These are phyloP conservation scores for Caenorhabditis sinica DNA, from an alignment of 2,888 invertebrate species.

Conservation along the genomic window DNA sequence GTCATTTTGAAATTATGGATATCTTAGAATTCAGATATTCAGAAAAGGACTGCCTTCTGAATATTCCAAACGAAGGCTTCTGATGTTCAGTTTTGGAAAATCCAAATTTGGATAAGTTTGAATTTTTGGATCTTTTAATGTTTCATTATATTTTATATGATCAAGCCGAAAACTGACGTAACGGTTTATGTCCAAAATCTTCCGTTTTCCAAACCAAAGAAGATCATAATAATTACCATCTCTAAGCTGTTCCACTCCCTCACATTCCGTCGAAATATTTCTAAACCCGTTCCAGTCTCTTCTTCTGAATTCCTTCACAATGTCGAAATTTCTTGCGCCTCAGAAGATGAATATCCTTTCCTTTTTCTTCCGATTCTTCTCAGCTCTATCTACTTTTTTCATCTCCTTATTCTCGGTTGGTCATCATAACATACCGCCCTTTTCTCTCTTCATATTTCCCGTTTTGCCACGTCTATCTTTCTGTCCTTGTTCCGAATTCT, in stretches of 20 bases:
- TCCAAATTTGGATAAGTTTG: too few relatives aligned
- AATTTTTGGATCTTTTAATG: too few relatives aligned
- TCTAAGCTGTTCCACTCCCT: too few relatives aligned
- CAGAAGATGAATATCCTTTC: slow-evolving; percentile 48
- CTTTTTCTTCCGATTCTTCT: slow-evolving; percentile 4
- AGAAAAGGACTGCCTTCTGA: too few relatives aligned
- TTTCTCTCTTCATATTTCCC: slow-evolving; percentile 18
- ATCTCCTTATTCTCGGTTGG: background rate
- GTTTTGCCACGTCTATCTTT: slow-evolving; percentile 32
- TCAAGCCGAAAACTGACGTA: too few relatives aligned
- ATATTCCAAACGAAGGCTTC: too few relatives aligned
- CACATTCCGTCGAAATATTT: background rate
- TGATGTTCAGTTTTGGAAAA: too few relatives aligned
- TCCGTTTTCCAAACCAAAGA: background rate
- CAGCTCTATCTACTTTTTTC: slow-evolving; percentile 49
- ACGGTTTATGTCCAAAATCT: too few relatives aligned
- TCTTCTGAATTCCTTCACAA: background rate
- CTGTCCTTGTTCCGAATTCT: slow-evolving; percentile 4
- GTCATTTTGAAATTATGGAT: too few relatives aligned
- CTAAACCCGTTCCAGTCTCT: slow-evolving; percentile 20
- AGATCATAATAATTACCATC: background rate
- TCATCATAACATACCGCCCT: slow-evolving; percentile 21
- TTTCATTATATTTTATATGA: too few relatives aligned
- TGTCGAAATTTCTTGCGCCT: slow-evolving; percentile 38
- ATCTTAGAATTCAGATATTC: too few relatives aligned